Conservation (phyloP, 2,888 invertebrate genomes). For the Ornithoptera priamus region DNA sequence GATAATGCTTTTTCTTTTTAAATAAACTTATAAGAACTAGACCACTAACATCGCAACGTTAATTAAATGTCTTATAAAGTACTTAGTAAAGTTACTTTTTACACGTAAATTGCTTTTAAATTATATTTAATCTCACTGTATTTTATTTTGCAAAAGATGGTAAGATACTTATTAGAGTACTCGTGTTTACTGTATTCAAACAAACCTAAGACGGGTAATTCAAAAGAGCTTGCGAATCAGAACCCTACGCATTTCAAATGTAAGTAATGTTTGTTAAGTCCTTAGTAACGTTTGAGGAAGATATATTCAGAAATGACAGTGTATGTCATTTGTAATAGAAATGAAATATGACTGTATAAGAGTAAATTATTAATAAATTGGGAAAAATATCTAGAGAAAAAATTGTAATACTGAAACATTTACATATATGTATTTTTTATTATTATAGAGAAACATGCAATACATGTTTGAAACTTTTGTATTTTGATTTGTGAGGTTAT, state of each 20-base stretch:
- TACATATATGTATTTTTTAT: background rate
- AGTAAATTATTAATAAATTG: background rate
- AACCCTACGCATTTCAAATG: background rate
- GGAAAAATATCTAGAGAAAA: background rate
- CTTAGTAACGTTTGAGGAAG: slow-evolving; percentile 3
- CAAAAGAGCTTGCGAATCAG: slow-evolving; percentile 2
- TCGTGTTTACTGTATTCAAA: slow-evolving; percentile 2
- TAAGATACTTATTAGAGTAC: slow-evolving; percentile 1
- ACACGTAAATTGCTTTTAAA: background rate
- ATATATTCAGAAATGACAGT: background rate
- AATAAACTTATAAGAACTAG: background rate
- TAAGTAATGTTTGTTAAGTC: background rate
- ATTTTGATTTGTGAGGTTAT: too few relatives aligned
- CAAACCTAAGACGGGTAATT: background rate
- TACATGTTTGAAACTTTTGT: too few relatives aligned
- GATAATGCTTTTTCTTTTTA: slow-evolving; percentile 30
- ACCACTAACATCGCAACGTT: background rate
- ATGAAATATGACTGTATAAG: background rate
- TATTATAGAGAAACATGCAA: background rate
- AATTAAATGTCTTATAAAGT: background rate
- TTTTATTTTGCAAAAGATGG: background rate
- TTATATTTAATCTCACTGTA: background rate
- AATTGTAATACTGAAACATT: background rate
- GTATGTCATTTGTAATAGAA: background rate
- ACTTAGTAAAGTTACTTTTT: background rate